Conservation (phyloP, 1,140 invertebrate genomes). For the Heliconius eleuchia region DNA sequence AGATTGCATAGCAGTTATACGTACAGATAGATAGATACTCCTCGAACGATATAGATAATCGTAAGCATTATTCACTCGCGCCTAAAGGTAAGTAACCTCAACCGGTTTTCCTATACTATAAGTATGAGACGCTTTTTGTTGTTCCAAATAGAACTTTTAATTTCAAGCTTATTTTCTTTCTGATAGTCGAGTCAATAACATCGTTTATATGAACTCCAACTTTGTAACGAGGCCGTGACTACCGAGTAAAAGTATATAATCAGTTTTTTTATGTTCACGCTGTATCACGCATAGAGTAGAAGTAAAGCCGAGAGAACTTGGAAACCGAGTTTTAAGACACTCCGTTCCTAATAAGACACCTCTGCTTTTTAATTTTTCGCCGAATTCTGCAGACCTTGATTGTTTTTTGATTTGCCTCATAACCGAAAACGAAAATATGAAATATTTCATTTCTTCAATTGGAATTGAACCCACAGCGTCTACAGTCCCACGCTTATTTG, state of each 20-base stretch:
- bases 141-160: conserved; percentile 36
- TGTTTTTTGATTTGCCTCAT: too few species aligned
- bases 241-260: background rate
- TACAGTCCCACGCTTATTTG: too few species aligned
- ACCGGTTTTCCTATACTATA: conserved; percentile 22
- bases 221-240: conserved; percentile 28
- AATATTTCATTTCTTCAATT: too few species aligned
- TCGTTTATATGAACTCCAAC: conserved; percentile 17
- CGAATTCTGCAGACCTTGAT: too few species aligned
- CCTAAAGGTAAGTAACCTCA: conserved; percentile 27
- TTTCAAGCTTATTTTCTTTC: conserved; percentile 45
- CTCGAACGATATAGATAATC: conserved; percentile 9
- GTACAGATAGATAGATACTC: background rate
- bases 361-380: too few species aligned
- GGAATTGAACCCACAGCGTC: too few species aligned
- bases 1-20: background rate
- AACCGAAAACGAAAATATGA: too few species aligned
- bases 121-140: conserved; percentile 20
- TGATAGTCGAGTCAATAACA: conserved; percentile 34
- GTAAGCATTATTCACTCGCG: conserved; percentile 10
- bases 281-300: too few species aligned
- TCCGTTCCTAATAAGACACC: too few species aligned
- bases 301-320: too few species aligned
- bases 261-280: too few species aligned
- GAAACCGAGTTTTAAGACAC: too few species aligned